Conservation (phyloP, 1,140 invertebrate genomes). For the Penaeus japonicus region DNA sequence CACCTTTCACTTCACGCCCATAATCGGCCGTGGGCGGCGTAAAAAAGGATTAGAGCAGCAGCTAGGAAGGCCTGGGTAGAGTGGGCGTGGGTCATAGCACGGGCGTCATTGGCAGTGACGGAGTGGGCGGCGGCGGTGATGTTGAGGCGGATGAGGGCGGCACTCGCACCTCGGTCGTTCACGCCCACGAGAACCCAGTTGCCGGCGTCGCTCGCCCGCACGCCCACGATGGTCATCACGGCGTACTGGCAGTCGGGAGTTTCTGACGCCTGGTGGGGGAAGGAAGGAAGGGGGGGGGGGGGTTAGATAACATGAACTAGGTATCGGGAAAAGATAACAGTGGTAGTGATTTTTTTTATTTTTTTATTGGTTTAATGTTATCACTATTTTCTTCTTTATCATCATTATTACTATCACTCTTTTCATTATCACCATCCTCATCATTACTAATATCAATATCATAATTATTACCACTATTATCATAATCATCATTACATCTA, state of each 20-base stretch:
- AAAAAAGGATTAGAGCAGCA: neutral
- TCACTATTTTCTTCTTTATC: too few relatives aligned
- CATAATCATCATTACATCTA: too few relatives aligned
- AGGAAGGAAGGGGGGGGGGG: neutral
- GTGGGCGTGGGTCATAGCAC: neutral
- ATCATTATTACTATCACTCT: too few relatives aligned
- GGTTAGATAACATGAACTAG: neutral
- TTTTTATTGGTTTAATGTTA: too few relatives aligned
- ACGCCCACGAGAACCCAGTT: slow-evolving; percentile 35
- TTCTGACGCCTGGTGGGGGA: neutral
- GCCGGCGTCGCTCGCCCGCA: slow-evolving; percentile 15
- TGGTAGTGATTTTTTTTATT: neutral
- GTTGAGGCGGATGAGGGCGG: slow-evolving; percentile 37
- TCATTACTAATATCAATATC: too few relatives aligned
- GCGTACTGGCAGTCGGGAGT: slow-evolving; percentile 4
- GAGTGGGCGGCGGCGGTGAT: slow-evolving; percentile 39
- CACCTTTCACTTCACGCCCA: neutral
- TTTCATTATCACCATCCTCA: too few relatives aligned
- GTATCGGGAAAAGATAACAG: neutral
- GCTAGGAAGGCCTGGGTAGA: neutral
- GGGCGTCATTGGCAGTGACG: neutral
- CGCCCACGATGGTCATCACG: slow-evolving; percentile 27
- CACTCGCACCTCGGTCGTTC: neutral
- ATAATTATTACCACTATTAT: too few relatives aligned
- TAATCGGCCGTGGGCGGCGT: neutral